These are phyloP conservation scores for Leptinotarsa peninsularis DNA, from an alignment of 2,888 invertebrate genomes.

Conservation along the genomic window DNA sequence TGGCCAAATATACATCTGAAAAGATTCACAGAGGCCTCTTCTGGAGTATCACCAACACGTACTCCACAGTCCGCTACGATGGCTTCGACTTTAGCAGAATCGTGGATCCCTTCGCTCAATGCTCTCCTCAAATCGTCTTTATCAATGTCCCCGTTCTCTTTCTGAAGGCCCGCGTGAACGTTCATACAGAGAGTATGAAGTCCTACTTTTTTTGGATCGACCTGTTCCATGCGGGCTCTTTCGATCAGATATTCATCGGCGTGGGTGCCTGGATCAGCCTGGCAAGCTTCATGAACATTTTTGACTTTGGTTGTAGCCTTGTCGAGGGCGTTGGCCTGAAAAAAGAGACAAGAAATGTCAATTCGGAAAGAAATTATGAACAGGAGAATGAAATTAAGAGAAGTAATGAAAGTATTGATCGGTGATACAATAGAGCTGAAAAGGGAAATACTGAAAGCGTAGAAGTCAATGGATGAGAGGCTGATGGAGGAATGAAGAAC, in stretches of 20 bases:
- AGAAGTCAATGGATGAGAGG: too few species aligned
- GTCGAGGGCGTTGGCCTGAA: not conserved
- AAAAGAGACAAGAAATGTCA: not conserved
- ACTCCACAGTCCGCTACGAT: constrained; percentile 1
- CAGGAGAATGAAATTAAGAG: not conserved
- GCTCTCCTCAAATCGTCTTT: constrained; percentile 12
- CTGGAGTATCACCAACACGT: not conserved
- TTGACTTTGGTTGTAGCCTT: constrained; percentile 7
- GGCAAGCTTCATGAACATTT: constrained; percentile 14
- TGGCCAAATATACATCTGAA: constrained; percentile 8
- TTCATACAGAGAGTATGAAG: constrained; percentile 9
- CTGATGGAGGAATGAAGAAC: too few species aligned
- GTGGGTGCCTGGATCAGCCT: not conserved
- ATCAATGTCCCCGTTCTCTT: not conserved
- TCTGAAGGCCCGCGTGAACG: not conserved
- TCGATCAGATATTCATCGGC: constrained; percentile 13
- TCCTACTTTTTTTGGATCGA: not conserved
- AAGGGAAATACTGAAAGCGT: too few species aligned
- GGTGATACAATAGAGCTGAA: too few species aligned
- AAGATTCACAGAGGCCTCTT: constrained; percentile 9
- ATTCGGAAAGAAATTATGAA: not conserved
- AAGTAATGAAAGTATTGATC: not conserved
- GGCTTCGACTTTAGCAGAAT: not conserved
- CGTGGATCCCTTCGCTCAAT: constrained; percentile 3
- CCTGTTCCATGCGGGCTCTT: not conserved